These are phyloP conservation scores for Bos taurus DNA, from an alignment of 2,113 vertebrate species.

Conservation along the genomic window DNA sequence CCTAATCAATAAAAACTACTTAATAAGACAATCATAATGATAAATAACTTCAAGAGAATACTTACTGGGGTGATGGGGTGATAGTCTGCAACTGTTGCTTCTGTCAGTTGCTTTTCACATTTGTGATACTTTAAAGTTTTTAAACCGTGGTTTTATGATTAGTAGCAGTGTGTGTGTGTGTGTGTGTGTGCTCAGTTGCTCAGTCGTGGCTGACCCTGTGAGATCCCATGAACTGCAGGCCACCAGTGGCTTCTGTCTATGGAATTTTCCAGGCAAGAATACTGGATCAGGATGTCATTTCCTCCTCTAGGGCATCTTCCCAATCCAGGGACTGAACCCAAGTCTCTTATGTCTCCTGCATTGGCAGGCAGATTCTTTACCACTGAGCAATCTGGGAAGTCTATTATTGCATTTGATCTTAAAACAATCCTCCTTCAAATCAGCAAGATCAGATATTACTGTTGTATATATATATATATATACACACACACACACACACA, in stretches of 20 bases:
- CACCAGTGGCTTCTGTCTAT: background rate
- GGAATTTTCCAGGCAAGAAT: background rate
- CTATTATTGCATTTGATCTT: background rate
- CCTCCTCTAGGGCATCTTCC: background rate
- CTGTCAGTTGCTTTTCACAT: background rate
- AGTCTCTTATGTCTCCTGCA: background rate
- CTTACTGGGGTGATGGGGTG: background rate
- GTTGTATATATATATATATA: background rate
- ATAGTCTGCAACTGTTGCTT: background rate
- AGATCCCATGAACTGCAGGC: background rate
- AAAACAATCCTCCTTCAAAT: background rate
- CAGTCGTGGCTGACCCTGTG: background rate
- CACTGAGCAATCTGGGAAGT: background rate
- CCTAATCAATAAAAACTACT: background rate
- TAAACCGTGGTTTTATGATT: background rate
- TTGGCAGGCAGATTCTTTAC: background rate
- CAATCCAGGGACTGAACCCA: background rate
- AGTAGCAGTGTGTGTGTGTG: background rate
- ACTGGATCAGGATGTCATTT: background rate
- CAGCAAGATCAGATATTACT: background rate
- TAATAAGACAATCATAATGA: background rate
- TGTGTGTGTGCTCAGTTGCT: background rate
- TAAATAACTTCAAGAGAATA: background rate
- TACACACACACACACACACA: too few species aligned
- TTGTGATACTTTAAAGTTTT: background rate